Evolutionary conservation across 2,113 vertebrate species (phyloP), one percentile per base, ranked within the genome.

Genomic region (Nycticebus coucang): DNA sequence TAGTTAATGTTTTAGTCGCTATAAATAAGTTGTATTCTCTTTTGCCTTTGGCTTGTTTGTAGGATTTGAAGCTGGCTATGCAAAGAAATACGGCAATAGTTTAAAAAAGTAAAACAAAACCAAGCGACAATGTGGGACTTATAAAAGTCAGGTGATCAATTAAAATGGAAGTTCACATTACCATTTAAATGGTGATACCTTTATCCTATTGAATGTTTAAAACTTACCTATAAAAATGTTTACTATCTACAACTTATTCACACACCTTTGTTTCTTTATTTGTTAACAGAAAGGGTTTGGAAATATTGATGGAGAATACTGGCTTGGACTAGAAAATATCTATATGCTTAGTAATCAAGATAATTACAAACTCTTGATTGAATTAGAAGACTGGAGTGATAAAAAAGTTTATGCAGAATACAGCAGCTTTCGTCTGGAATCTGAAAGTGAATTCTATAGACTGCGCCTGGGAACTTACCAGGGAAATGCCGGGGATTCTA

Each of bases 391-490:
- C 98, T 99, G 99, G 99, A 99, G 98, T 83, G 99, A 99, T 95
- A 99, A 99, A 97, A 99, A 99, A 96, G 99, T 99, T 35, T 99
- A 99, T 0, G 99, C 99, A 0, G 99, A 99, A 98, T 99, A 99
- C 88, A 99, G 99, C 98, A 99, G 99, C 97, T 99, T 99, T 97
- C 99, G 98, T 50, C 98, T 99, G 96, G 99, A 99, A 98, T 92
- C 99, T 0, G 99, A 99, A 97, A 99, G 98, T 0, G 99, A 99
- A 82, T 99, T 98, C 78, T 99, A 99, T 69, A 98, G 99, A 7
- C 96, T 99, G 75, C 99, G 99, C 68, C 97, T 99, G 74, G 99
- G 99, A 41, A 99, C 99, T 0, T 99, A 99, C 97, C 99, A 99
- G 96, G 99, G 99, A 72, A 99, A 99, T 0, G 99, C 99, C 0